Evolutionary conservation across 2,797 vertebrate genomes (phyloP).

Genomic region (Scolopax bukidnonensis): DNA sequence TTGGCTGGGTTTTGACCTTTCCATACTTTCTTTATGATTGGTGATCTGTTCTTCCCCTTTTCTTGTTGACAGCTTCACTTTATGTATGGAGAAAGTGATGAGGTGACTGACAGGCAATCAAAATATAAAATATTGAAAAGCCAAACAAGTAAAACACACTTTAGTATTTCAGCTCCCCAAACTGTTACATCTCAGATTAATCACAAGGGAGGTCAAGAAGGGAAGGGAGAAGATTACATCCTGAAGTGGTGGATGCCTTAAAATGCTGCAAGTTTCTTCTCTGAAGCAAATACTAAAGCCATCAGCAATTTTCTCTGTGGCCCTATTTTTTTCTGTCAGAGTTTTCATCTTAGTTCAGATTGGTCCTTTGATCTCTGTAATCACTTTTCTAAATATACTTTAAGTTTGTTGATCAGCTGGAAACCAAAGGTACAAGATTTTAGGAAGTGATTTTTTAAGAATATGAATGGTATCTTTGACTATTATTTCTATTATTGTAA

Average conservation of each 20-base stretch:
- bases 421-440: neutral
- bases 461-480: neutral
- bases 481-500: neutral
- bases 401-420: neutral
- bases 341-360: neutral
- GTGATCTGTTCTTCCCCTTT: neutral
- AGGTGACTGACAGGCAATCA: conserved; percentile 47
- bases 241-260: neutral
- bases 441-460: neutral
- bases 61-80: conserved; percentile 18
- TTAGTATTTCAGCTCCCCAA: neutral
- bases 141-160: neutral
- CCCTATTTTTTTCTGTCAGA: neutral
- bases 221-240: neutral
- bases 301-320: neutral
- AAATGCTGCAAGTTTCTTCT: neutral
- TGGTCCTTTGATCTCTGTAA: neutral
- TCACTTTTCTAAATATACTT: neutral
- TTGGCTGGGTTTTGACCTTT: conserved; percentile 30
- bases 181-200: neutral
- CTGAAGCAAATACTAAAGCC: neutral
- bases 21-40: neutral
- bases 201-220: neutral
- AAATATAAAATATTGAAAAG: conserved; percentile 43
- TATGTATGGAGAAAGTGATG: neutral